Evolutionary conservation across 2,888 invertebrate species (phyloP).

Genomic region (Tipula vernalis): DNA sequence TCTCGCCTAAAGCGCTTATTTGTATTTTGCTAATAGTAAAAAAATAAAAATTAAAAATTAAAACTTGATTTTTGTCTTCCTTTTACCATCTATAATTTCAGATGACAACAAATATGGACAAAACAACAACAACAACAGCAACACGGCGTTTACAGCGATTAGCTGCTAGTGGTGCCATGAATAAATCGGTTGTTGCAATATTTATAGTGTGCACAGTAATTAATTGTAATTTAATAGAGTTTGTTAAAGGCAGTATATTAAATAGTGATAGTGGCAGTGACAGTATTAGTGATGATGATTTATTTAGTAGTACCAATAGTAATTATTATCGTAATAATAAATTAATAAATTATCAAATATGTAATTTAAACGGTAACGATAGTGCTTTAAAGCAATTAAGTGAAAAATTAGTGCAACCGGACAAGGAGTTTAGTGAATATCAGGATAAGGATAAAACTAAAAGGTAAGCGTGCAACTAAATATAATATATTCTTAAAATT

Average conservation of each 20-base stretch:
- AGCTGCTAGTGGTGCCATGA: background rate
- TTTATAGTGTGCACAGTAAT: background rate
- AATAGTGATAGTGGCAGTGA: background rate
- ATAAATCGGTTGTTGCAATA: background rate
- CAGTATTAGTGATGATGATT: background rate
- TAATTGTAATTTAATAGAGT: background rate
- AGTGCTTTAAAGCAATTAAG: background rate
- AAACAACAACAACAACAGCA: background rate
- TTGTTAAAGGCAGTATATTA: background rate
- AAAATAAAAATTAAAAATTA: background rate
- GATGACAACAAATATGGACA: background rate
- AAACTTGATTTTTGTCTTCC: background rate
- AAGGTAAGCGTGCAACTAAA: background rate
- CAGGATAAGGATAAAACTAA: background rate
- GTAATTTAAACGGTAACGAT: conserved; percentile 6
- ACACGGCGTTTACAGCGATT: background rate
- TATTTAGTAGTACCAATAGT: background rate
- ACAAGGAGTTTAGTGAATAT: background rate
- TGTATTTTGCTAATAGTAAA: too few species aligned
- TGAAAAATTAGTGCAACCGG: background rate
- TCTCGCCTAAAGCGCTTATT: background rate
- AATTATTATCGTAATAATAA: background rate
- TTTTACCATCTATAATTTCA: background rate
- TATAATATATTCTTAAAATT: background rate
- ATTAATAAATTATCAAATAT: background rate